Evolutionary conservation across 1,140 invertebrate genomes (phyloP), one percentile per base, ranked within the genome.

Genomic region (Steinernema feltiae): DNA sequence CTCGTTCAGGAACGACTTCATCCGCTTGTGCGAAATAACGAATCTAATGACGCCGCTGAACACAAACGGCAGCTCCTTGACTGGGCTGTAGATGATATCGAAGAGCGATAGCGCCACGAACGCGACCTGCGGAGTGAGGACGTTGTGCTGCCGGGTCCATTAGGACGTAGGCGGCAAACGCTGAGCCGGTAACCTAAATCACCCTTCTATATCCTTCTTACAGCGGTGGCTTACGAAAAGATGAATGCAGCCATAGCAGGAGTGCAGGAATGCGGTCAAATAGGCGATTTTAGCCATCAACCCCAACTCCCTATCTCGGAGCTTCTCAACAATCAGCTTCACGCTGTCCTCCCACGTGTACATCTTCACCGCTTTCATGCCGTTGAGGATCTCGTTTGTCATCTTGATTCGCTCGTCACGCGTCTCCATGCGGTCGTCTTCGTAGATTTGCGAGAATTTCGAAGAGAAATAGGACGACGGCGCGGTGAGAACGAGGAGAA

Each of bases 61-160:
- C 29, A 90, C 82, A 81, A 89, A 87, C 1, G 90, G 89, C 63
- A 91, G 82, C 78, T 90, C 88, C 32, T 80, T 75, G 72, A 91
- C 89, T 81, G 95, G 94, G 87, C 96, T 95, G 85, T 94, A 91
- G 81, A 99, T 91, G 82, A 98, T 94, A 89, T 98, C 98, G 90
- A 99, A 98, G 83, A 98, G 91, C 86, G 95, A 93, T 80, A 99
- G 90, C 80, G 95, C 94, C 77, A 98, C 95, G 90, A 99, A 99
- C 80, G 88, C 88, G 76, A 89, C 88, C 83, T 89, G 86, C n/a
- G 89, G 88, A 82, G 88, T 88, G 15, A 88, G 80, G 30, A 85
- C 72, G 63, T 88, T 81, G 29, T 81, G 76, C 32, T 72, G 32
- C 7, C n/a, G 84, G 79, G 77, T 87, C 86, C 12, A 85, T 82